Percentiles rank a stretch among this genome's conserved stretches.
phyloP scores from a whole-genome alignment of 1,140 invertebrate species.

The Drosophila repletoides region DNA sequence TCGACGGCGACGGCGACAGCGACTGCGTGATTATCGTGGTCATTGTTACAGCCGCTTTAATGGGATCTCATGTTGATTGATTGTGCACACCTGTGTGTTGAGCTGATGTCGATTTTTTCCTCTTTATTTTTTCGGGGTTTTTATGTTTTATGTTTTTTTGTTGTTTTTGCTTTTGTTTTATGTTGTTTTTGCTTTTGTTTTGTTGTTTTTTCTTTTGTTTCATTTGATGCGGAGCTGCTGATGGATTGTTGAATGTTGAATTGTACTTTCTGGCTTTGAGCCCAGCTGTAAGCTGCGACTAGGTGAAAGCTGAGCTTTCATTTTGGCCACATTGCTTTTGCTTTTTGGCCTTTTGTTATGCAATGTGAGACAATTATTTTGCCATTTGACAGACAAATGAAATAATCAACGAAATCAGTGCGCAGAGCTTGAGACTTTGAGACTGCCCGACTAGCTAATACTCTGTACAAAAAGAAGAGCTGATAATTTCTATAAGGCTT shows the following conservation, averaged over 20 bases:
- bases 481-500: too few species aligned
- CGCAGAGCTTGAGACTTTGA: too few species aligned
- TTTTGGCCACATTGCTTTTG: conserved; percentile 26
- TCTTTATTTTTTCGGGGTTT: conserved; percentile 23
- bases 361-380: conserved; percentile 56
- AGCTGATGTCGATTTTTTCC: conserved; percentile 49
- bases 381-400: conserved; percentile 21
- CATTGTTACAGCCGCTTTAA: conserved; percentile 72
- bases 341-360: conserved; percentile 34
- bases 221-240: conserved; percentile 47
- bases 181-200: conserved; percentile 29
- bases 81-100: conserved; percentile 77
- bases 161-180: conserved; percentile 18
- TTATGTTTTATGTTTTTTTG: background rate
- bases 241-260: conserved; percentile 53
- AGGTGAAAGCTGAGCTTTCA: conserved; percentile 39
- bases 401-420: conserved; percentile 29
- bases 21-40: conserved; percentile 67
- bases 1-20: conserved; percentile 3
- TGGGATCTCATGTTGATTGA: conserved; percentile 80
- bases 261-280: conserved; percentile 3
- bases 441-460: too few species aligned
- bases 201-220: conserved; percentile 35
- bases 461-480: too few species aligned
- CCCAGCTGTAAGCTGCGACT: conserved; percentile 1